phyloP scores from a whole-genome alignment of 2,797 vertebrate species.

The Peromyscus melanophrys region DNA sequence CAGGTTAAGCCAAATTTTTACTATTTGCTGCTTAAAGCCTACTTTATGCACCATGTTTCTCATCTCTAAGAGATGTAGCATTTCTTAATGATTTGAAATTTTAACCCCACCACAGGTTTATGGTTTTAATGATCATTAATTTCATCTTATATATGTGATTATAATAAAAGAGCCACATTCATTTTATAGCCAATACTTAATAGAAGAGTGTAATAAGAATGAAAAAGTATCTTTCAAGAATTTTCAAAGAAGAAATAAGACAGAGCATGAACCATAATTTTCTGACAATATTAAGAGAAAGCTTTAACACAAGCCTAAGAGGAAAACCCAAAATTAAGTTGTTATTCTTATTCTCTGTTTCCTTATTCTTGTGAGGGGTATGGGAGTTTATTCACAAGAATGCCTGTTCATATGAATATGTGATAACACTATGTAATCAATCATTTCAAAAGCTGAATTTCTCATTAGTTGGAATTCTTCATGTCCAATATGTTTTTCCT shows the following conservation, averaged over 20 bases:
- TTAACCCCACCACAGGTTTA: conserved; percentile 9
- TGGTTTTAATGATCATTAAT: conserved; percentile 51
- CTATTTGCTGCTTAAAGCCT: neutral
- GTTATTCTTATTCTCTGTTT: neutral
- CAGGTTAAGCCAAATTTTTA: neutral
- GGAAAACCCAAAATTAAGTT: conserved; percentile 8
- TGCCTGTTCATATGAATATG: neutral
- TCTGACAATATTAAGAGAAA: neutral
- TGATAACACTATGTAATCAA: neutral
- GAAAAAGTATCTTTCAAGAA: neutral
- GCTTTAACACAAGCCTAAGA: neutral
- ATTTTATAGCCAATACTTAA: conserved; percentile 16
- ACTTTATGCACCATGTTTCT: conserved; percentile 13
- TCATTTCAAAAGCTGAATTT: conserved; percentile 38
- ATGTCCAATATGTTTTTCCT: neutral
- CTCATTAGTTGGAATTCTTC: neutral
- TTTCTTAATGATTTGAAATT: conserved; percentile 42
- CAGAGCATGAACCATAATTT: neutral
- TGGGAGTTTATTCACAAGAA: neutral
- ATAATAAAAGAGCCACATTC: neutral
- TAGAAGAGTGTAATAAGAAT: neutral
- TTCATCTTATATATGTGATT: conserved; percentile 39
- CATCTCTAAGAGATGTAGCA: neutral
- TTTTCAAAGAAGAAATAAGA: neutral
- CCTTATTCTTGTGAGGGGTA: neutral